Base-by-base conservation (phyloP, 2,797 vertebrate species). In the Gymnoscopelus braueri region DNA sequence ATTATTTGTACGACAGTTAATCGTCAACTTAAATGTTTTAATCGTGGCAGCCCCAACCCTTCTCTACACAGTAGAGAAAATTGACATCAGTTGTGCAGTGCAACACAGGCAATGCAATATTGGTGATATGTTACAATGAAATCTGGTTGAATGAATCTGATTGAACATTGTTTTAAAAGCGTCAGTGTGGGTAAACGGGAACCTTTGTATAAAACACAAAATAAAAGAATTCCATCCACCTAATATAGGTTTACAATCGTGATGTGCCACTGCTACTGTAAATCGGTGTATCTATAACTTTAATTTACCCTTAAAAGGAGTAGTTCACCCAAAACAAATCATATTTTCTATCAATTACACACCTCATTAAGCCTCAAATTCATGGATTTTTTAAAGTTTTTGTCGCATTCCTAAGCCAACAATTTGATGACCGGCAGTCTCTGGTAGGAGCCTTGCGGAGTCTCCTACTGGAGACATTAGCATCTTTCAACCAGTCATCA, bases 181-280 rank as follows among this genome's bases (percentile, higher is more conserved):
- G 23, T 12, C 10, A 15, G 14, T 44, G 11, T 48, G 13, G 26
- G 35, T 59, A 10, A 26, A 51, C 13, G 59, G 65, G 15, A 19
- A 50, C 12, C n/a, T 58, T 49, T 52, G 50, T 39, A 63, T 72
- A 75, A 6, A 60, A 50, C 71, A 60, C 47, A 72, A 10, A 58
- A 35, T 48, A 69, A 76, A 8, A 49, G 10, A 11, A 2, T 5
- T 52, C 61, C 32, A 49, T 63, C 39, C 14, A 69, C 74, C 82
- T 82, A 83, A 85, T 74, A 82, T 84, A 81, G 82, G 77, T 29
- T 58, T 54, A 32, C 60, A 60, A 49, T 72, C 39, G 69, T 5
- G 13, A 70, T 75, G 1, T n/a, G 13, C 65, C 60, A 13, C n/a
- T 15, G 50, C 50, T 2, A 44, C 1, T 44, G 39, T 44, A 39